Base-by-base conservation (phyloP, 2,888 invertebrate species). In the Agrochola lychnidis region DNA sequence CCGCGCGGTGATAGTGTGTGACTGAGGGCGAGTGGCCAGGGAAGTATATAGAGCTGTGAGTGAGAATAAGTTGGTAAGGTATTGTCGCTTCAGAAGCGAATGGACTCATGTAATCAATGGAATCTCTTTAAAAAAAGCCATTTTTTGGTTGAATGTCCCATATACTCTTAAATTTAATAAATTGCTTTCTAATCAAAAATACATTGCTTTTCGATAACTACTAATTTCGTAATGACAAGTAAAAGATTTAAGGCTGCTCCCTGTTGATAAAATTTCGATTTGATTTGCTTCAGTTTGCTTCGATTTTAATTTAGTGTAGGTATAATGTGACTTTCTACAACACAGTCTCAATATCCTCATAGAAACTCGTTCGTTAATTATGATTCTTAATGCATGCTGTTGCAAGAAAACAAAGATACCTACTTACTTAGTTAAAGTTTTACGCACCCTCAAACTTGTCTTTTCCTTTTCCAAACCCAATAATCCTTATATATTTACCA, bases 1-100 rank as follows among this genome's bases (percentile, higher is more conserved):
- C 87, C 77, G 12, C 48, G 40, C 70, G 36, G 74, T 82, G 87
- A 84, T 87, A 78, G 70, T 79, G 59, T 42, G 73, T 72, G 84
- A 73, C 75, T 74, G 76, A 76, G 74, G 75, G 72, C 68, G 48
- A 30, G 40, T 30, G 69, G 19, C 12, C 1, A 0, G 6, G 78
- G 81, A 81, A 76, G 0, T 81, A 7, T 67, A 76, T 70, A 72
- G 84, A 84, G 84, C 19, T 71, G 81, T 14, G 14, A 7, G 5
- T 19, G 12, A 53, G 16, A 42, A 22, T 56, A 10, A 16, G 19
- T 48, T 57, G 16, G 25, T 22, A 53, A 9, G 19, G 2, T 36
- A 25, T 51, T 45, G 45, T 19, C 1, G 36, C 4, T 48, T 36
- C 2, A 7, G n/a, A 36, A 62, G n/a, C 16, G 1, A 56, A 40